phyloP scores from a whole-genome alignment of 2,113 vertebrate genomes.

The Callospermophilus lateralis region DNA sequence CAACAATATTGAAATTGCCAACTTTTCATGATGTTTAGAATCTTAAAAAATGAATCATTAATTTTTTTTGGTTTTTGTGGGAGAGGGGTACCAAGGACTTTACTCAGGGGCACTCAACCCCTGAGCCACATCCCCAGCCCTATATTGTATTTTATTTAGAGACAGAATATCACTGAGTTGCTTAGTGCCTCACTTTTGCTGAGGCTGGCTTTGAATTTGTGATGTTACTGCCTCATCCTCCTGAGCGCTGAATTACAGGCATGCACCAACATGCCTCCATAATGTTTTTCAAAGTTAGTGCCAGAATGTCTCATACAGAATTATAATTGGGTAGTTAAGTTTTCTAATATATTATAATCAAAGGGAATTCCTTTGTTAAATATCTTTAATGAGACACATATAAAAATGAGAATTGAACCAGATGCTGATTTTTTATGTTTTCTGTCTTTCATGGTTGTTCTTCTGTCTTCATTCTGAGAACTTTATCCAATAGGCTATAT shows the following conservation, averaged over 20 bases:
- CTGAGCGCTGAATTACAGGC: too few species aligned
- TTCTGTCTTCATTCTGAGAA: not conserved
- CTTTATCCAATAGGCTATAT: not conserved
- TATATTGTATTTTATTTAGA: too few species aligned
- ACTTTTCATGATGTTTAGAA: not conserved
- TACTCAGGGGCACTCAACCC: too few species aligned
- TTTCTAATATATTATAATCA: not conserved
- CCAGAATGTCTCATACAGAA: not conserved
- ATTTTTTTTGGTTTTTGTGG: not conserved
- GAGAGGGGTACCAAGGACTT: too few species aligned
- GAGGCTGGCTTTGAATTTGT: too few species aligned
- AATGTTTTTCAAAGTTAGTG: not conserved
- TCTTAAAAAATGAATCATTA: not conserved
- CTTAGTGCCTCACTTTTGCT: too few species aligned
- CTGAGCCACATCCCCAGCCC: too few species aligned
- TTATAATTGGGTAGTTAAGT: not conserved
- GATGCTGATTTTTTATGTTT: too few species aligned
- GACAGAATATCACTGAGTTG: too few species aligned
- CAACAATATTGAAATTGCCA: not conserved
- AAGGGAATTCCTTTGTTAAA: not conserved
- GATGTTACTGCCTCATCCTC: too few species aligned
- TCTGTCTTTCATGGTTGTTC: not conserved
- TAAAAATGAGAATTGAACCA: not conserved
- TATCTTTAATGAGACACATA: not conserved
- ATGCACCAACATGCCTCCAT: too few species aligned